A percentile compares a stretch with the other conserved stretches of the same genome.
Evolutionary conservation across 2,797 vertebrate species (phyloP).

Genomic region (Channallabes apus): DNA sequence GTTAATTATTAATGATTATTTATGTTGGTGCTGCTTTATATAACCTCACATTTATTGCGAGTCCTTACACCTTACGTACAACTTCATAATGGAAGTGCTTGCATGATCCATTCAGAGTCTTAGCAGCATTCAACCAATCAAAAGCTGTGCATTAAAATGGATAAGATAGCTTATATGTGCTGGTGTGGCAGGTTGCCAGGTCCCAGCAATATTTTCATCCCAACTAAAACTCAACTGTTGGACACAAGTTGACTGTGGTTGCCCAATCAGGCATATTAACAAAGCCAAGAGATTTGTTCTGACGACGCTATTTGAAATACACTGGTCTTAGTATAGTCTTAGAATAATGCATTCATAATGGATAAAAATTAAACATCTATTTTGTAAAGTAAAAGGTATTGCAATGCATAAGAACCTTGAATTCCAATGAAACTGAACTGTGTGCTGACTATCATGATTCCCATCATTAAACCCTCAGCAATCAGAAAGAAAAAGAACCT

Average conservation of each 20-base stretch:
- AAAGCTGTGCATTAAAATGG: not conserved
- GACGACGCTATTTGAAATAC: not conserved
- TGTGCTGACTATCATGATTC: not conserved
- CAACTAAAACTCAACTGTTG: not conserved
- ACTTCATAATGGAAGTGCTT: not conserved
- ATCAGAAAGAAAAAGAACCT: not conserved
- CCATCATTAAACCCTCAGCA: not conserved
- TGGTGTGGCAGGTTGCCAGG: not conserved
- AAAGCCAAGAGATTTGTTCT: not conserved
- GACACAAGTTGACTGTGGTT: not conserved
- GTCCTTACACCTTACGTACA: not conserved
- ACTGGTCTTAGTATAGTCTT: not conserved
- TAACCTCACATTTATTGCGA: not conserved
- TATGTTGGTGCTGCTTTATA: too few species aligned
- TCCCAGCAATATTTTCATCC: not conserved
- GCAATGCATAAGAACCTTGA: not conserved
- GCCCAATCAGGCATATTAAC: not conserved
- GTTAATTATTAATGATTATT: too few species aligned
- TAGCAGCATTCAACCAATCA: not conserved
- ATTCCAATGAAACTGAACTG: not conserved
- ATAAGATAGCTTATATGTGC: not conserved
- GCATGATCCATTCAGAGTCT: not conserved
- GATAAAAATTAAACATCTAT: not conserved
- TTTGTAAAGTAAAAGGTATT: not conserved
- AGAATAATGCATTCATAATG: not conserved